Evolutionary conservation across 2,113 vertebrate genomes (phyloP).

Genomic region (Nematolebias whitei): DNA sequence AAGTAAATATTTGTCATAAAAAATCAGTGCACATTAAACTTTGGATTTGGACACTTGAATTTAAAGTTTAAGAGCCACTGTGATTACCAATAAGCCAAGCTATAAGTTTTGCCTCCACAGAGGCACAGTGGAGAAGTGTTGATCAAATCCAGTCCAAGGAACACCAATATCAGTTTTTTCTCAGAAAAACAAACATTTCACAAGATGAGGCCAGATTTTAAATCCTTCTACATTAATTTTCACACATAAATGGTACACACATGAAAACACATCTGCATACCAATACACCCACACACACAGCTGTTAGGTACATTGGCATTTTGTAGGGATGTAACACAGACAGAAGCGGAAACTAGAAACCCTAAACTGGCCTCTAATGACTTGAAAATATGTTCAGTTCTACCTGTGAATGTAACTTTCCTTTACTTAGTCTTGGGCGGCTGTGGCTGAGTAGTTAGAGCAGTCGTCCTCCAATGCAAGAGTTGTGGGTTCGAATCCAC

Average conservation of each 20-base stretch:
- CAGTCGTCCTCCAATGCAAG: no score
- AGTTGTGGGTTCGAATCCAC: no score
- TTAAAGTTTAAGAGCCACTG: no score
- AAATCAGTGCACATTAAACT: no score
- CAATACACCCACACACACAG: constrained; percentile 31
- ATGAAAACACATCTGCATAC: neutral
- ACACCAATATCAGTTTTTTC: constrained; percentile 6
- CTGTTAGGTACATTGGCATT: constrained; percentile 61
- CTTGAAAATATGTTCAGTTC: constrained; percentile 45
- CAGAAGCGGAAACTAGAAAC: constrained; percentile 53
- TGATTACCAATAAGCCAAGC: no score
- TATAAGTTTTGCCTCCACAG: no score
- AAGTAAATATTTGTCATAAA: no score
- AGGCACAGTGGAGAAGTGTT: neutral
- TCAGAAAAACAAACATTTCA: constrained; percentile 20
- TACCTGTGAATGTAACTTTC: constrained; percentile 1
- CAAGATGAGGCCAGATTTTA: neutral
- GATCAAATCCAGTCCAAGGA: neutral
- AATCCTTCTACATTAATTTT: constrained; percentile 3
- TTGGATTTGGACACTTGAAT: no score
- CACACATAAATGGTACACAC: neutral
- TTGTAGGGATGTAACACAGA: constrained; percentile 21
- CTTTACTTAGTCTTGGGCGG: neutral
- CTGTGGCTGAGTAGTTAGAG: no score
- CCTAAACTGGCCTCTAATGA: constrained; percentile 54